Base-by-base conservation (phyloP, 2,797 vertebrate species). In the Pelodytes ibericus region DNA sequence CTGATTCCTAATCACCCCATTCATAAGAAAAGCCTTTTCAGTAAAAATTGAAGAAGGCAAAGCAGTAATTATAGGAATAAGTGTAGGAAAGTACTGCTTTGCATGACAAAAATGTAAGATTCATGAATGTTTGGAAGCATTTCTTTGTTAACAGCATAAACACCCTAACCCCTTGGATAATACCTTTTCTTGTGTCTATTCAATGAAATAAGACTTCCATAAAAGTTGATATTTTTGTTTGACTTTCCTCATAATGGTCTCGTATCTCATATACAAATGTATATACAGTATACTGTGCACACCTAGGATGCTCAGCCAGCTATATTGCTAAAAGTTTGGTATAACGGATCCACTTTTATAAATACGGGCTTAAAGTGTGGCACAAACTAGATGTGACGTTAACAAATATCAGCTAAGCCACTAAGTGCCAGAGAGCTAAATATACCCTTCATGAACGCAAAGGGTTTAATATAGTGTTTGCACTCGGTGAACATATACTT, bases 61-160 rank as follows among this genome's bases (percentile, higher is more conserved):
- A 88, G 85, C 78, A 85, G 80, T 72, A 87, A 89, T 82, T 88
- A 86, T 72, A 61, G 79, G 73, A 89, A 83, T 77, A 87, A 66
- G 80, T 44, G 25, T 60, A 67, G 36, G 85, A 76, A 73, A 81
- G 74, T 80, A 74, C 78, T 83, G 82, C 63, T 82, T 85, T 80
- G 80, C 26, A 56, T 74, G 41, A 83, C 47, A 81, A 62, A 72
- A 81, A 82, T 80, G 79, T 84, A 59, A 65, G 70, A 81, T 41
- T 56, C 64, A 64, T 59, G 57, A 82, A 77, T 78, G 80, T 82
- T 83, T 79, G 84, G 80, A 85, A 85, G 79, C 67, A 80, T 68
- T 51, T 86, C 18, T 70, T 47, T 26, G 30, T 33, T 57, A 51
- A 75, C 22, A 51, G 58, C 8, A 39, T 36, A 47, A 64, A 59